A percentile compares a stretch with the other conserved stretches of the same genome.
These are phyloP conservation scores for Rhagologus leucostigma DNA, from an alignment of 2,113 vertebrate genomes.

Conservation along the genomic window DNA sequence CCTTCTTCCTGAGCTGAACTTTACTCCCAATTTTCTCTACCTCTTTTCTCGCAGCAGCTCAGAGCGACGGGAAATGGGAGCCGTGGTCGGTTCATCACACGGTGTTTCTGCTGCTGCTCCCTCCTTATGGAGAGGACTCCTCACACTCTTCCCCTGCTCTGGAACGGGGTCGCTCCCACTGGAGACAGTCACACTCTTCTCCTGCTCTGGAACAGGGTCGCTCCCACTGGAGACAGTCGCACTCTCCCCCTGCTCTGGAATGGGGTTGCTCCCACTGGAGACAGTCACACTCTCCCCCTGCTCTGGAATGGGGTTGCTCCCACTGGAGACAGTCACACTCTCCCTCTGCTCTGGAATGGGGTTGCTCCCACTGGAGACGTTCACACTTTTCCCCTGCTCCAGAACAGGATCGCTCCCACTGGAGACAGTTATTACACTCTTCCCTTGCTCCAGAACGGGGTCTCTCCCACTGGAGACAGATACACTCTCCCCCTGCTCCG, in stretches of 20 bases:
- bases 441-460: rapidly evolving
- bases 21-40: background rate
- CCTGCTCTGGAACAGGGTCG: background rate
- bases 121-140: background rate
- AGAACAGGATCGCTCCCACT: rapidly evolving
- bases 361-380: rapidly evolving
- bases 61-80: rapidly evolving
- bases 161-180: background rate
- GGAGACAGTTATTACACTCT: background rate
- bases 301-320: rapidly evolving
- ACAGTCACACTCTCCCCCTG: background rate
- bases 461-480: rapidly evolving
- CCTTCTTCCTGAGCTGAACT: background rate
- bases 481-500: rapidly evolving
- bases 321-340: background rate
- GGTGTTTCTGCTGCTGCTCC: background rate
- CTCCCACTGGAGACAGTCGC: background rate
- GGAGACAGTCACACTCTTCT: background rate
- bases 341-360: rapidly evolving
- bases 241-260: background rate
- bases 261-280: background rate
- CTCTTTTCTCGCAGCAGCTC: background rate
- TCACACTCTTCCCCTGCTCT: background rate
- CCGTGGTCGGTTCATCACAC: background rate
- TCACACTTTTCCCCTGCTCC: background rate